Percentiles rank a stretch among this genome's conserved stretches.
Conservation (phyloP, 2,888 invertebrate genomes). For the Dimorphilus gyrociliatus region DNA sequence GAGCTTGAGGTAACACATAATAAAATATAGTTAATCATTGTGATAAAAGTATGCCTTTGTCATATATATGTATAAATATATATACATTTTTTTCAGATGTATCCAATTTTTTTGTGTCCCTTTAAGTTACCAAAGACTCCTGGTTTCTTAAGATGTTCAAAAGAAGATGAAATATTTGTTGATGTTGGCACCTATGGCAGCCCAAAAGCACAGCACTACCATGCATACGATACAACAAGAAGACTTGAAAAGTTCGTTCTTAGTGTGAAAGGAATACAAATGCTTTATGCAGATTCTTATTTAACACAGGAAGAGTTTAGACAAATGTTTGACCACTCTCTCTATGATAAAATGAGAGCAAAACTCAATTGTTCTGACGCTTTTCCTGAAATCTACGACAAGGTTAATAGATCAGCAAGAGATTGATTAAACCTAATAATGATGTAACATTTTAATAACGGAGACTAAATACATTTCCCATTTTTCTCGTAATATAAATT, state of each 20-base stretch:
- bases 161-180: constrained; percentile 50
- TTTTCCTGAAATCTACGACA: constrained; percentile 65
- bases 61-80: neutral
- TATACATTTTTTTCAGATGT: constrained; percentile 46
- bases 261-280: constrained; percentile 55
- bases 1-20: constrained; percentile 45
- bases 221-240: constrained; percentile 50
- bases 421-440: too few relatives aligned
- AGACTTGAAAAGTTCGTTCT: constrained; percentile 54
- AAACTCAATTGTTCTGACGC: constrained; percentile 49
- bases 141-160: constrained; percentile 47
- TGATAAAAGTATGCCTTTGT: neutral
- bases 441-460: constrained; percentile 1
- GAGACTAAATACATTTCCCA: neutral
- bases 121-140: constrained; percentile 52
- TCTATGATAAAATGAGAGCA: constrained; percentile 52
- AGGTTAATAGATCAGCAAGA: constrained; percentile 39
- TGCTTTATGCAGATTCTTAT: constrained; percentile 67
- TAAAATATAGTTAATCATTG: too few relatives aligned
- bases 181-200: constrained; percentile 68
- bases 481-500: too few relatives aligned
- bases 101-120: constrained; percentile 68
- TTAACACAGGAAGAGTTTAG: constrained; percentile 56
- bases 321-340: constrained; percentile 58
- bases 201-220: constrained; percentile 47